Conservation (phyloP, 2,888 invertebrate species). For the Malthinus flaveolus region DNA sequence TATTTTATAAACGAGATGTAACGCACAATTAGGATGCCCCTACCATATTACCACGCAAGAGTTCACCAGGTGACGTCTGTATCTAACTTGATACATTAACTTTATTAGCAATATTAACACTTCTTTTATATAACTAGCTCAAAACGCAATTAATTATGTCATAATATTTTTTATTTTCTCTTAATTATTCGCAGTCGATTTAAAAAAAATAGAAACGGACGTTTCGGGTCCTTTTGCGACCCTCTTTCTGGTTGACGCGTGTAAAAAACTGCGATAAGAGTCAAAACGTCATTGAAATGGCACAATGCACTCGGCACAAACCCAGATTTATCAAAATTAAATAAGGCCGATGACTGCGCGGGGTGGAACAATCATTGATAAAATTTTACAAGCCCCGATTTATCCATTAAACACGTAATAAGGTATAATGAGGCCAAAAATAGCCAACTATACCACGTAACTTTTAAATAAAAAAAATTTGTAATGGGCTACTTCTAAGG, state of each 20-base stretch:
- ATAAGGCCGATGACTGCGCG: background rate
- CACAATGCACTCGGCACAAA: too few relatives aligned
- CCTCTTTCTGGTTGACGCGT: too few relatives aligned
- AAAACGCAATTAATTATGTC: too few relatives aligned
- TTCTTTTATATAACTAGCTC: too few relatives aligned
- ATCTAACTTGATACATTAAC: conserved; percentile 33
- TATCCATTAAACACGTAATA: background rate
- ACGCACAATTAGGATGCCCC: conserved; percentile 46
- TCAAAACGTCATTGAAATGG: too few relatives aligned
- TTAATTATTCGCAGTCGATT: too few relatives aligned
- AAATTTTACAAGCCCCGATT: background rate
- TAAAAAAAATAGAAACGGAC: too few relatives aligned
- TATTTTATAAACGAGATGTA: conserved; percentile 38
- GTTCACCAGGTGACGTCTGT: conserved; percentile 44
- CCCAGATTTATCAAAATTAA: too few relatives aligned
- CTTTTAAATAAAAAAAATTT: background rate
- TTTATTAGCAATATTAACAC: too few relatives aligned
- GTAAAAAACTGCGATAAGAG: too few relatives aligned
- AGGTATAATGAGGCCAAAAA: background rate
- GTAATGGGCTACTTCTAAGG: background rate
- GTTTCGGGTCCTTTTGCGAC: too few relatives aligned
- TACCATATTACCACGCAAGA: conserved; percentile 49
- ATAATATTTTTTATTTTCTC: too few relatives aligned
- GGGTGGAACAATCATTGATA: background rate
- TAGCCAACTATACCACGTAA: background rate